Percentiles rank a stretch among this genome's conserved stretches.
phyloP scores from a whole-genome alignment of 2,113 vertebrate genomes.

The Phyllopteryx taeniolatus region DNA sequence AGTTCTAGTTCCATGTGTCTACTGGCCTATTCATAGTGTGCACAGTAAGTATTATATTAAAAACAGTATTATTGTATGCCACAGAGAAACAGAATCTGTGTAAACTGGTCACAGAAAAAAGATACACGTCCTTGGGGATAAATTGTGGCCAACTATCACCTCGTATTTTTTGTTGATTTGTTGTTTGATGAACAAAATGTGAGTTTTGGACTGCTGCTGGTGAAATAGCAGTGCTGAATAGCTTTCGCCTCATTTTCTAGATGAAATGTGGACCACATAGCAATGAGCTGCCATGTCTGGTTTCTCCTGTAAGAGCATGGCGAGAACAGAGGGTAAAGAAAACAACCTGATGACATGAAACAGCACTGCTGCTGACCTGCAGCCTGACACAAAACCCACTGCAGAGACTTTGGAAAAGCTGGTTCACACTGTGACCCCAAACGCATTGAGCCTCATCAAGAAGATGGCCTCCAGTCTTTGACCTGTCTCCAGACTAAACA shows the following conservation, averaged over 20 bases:
- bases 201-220: constrained; percentile 19
- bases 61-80: too few species aligned
- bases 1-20: too few species aligned
- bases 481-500: constrained; percentile 56
- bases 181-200: background rate
- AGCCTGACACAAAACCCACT: constrained; percentile 47
- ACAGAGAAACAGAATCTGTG: too few species aligned
- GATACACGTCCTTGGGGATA: background rate
- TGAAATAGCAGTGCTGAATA: constrained; percentile 26
- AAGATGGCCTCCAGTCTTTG: constrained; percentile 28
- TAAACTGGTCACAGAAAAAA: background rate
- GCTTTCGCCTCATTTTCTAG: constrained; percentile 39
- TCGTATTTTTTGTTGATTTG: background rate
- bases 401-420: constrained; percentile 23
- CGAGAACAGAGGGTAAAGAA: constrained; percentile 44
- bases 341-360: constrained; percentile 52
- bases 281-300: constrained; percentile 28
- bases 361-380: constrained; percentile 44
- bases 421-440: constrained; percentile 39
- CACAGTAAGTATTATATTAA: too few species aligned
- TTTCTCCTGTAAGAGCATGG: constrained; percentile 37
- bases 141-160: background rate
- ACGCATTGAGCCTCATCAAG: constrained; percentile 21
- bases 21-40: too few species aligned
- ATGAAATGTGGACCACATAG: constrained; percentile 45